Evolutionary conservation across 2,113 vertebrate genomes (phyloP).

Genomic region (Dasyprocta punctata): DNA sequence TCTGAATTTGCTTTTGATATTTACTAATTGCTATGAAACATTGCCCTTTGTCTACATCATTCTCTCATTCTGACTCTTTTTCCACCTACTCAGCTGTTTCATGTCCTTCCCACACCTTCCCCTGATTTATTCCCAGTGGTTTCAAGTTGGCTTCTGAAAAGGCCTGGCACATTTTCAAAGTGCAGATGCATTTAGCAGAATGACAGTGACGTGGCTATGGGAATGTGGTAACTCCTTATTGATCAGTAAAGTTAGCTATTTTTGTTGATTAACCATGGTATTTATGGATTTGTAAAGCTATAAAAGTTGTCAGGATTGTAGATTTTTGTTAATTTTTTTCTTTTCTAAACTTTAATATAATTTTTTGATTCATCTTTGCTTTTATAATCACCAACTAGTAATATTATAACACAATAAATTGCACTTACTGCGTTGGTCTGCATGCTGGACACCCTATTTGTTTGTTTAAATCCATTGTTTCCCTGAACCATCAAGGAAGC

Average conservation of each 20-base stretch:
- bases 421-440: neutral
- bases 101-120: neutral
- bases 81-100: slow-evolving; percentile 64
- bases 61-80: slow-evolving; percentile 52
- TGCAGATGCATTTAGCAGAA: neutral
- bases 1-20: slow-evolving; percentile 66
- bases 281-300: slow-evolving; percentile 39
- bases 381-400: neutral
- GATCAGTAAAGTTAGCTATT: slow-evolving; percentile 24
- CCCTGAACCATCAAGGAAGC: neutral
- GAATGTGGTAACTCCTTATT: slow-evolving; percentile 43
- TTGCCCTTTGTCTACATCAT: slow-evolving; percentile 56
- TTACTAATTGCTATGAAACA: slow-evolving; percentile 59
- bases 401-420: neutral
- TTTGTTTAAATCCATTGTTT: neutral
- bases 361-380: neutral
- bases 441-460: neutral
- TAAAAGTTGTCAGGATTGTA: neutral
- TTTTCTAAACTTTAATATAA: neutral
- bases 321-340: neutral
- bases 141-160: slow-evolving; percentile 36
- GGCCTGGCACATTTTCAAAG: slow-evolving; percentile 37
- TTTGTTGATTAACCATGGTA: neutral
- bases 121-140: slow-evolving; percentile 23
- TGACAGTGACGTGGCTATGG: neutral